Evolutionary conservation across 2,113 vertebrate genomes (phyloP), one percentile per base, ranked within the genome.

Genomic region (Acanthochromis polyacanthus): DNA sequence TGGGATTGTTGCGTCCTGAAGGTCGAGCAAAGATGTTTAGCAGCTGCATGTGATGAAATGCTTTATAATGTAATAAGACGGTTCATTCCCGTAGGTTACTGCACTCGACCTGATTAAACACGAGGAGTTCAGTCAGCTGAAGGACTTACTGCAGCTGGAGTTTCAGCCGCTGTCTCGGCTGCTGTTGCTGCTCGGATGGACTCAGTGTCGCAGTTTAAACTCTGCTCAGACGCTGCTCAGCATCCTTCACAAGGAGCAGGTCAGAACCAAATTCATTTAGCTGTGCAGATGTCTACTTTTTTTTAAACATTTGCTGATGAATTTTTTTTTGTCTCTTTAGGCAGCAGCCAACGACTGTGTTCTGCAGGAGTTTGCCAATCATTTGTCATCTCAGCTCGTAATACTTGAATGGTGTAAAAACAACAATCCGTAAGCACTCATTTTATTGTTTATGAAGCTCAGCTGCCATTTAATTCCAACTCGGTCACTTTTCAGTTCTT

Each of bases 381-480:
- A 95, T 10, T 81, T 99, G 20, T 96, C 95, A 65, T 89, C 95
- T 87, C 98, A 98, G 58, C 91, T 99, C 30, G 94, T 93, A 79
- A 94, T 98, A 71, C 92, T 99, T 74, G 95, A 98, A 80, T 99
- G 98, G 98, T 99, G 98, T 72, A 94, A 96, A 85, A 95, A 92
- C 75, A 98, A 94, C 94, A 88, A 91, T 14, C 84, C 70, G 92
- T 93, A 77, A 91, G 91, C 25, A 11, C 25, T 9, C 40, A 0
- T 1, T 23, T 52, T 55, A 10, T 15, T n/a, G 1, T 36, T 25
- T 53, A 22, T 22, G 45, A 0, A 30, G 20, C 55, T 57, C 53
- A 10, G 30, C 22, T 25, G 10, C 17, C 7, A 10, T 58, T 51
- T 52, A 0, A 57, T 32, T 74, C 7, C 9, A 9, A 63, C 1